phyloP scores from a whole-genome alignment of 2,113 vertebrate species.

The Petrocephalus microphthalmus region DNA sequence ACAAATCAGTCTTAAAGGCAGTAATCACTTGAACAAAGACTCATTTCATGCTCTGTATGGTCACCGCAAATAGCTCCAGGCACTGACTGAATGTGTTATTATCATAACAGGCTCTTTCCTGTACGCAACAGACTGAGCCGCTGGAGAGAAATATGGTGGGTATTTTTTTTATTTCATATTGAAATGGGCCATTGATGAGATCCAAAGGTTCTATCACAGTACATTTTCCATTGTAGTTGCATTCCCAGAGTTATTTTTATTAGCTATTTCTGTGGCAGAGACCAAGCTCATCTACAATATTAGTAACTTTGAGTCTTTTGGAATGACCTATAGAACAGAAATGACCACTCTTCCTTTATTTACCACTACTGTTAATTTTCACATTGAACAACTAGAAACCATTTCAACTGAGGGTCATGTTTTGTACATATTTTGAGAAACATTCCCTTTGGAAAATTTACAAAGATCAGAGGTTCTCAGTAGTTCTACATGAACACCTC shows the following conservation, averaged over 20 bases:
- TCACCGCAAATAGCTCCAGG: not conserved
- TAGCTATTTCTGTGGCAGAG: not conserved
- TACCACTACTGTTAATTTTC: not conserved
- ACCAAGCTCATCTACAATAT: not conserved
- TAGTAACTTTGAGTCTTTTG: not conserved
- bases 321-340: not conserved
- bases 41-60: not conserved
- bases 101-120: conserved; percentile 68
- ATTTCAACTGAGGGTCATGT: not conserved
- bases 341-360: not conserved
- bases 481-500: conserved; percentile 21
- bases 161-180: conserved; percentile 26
- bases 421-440: not conserved
- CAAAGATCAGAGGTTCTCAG: not conserved
- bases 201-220: not conserved
- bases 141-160: conserved; percentile 60
- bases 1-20: not conserved
- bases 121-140: conserved; percentile 41
- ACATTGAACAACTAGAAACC: not conserved
- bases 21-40: not conserved
- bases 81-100: not conserved
- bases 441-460: not conserved
- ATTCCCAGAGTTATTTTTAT: not conserved
- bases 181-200: not conserved
- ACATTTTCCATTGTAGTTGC: not conserved